Base-by-base conservation (phyloP, 53 echinoderm and acorn worm genomes). In the Paracentrotus lividus region DNA sequence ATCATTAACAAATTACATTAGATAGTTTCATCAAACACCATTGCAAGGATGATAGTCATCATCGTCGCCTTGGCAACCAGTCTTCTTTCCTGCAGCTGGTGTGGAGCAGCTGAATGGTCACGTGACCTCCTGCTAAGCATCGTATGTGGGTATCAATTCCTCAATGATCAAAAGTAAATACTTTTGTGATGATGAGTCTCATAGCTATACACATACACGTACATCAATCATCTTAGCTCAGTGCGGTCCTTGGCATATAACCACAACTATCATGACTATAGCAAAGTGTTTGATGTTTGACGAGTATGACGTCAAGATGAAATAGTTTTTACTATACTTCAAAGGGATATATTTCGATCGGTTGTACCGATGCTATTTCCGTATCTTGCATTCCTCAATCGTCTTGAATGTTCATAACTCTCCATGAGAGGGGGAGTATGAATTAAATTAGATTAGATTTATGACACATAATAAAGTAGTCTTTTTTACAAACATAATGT, bases 21-120 rank as follows among this genome's bases (percentile, higher is more conserved):
- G 72, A 72, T 72, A 72, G 72, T 72, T 72, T 72, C 40, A 36
- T 72, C 72, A 36, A 72, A 72, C 72, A 72, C 72, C 72, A 72
- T 72, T 40, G 72, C 72, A 32, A 32, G 72, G 72, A 38, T 36
- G 72, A 36, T 72, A 72, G 72, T 72, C 72, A 72, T 72, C 72
- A 36, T 21, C 72, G 72, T 72, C 40, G 0, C 40, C 72, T 38
- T 72, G 72, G 38, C 13, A 72, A 72, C 72, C 72, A 57, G 0
- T 13, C 57, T 5, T 27, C 9, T n/a, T 72, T 72, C 72, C 72
- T 72, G 72, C 72, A 72, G 72, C 40, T 72, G 72, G 72, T 72
- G 36, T 38, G 12, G 18, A 32, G 40, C 72, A 72, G 72, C 72
- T 72, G 72, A 72, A 40, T 40, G 40, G 6, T 72, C 40, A 18